These are phyloP conservation scores for Drosophila neotestacea DNA, from an alignment of 2,888 invertebrate genomes.

Conservation along the genomic window DNA sequence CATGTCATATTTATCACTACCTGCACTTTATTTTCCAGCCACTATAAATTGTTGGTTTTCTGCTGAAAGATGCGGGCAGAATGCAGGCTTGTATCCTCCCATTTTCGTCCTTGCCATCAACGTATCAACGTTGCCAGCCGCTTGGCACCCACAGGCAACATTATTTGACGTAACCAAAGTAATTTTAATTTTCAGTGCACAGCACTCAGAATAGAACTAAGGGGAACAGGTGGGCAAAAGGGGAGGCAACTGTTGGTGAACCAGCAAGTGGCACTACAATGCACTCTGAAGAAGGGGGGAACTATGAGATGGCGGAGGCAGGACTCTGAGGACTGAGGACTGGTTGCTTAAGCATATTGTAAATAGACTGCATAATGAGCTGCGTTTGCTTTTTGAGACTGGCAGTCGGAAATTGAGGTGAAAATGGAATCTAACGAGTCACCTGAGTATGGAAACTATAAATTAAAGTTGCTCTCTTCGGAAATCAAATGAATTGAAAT, in stretches of 20 bases:
- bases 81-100: constrained; percentile 1
- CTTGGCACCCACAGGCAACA: constrained; percentile 71
- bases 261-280: constrained; percentile 75
- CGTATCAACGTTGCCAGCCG: constrained; percentile 41
- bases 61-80: constrained; percentile 41
- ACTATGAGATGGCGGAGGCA: neutral
- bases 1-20: constrained; percentile 77
- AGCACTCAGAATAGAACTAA: constrained; percentile 52
- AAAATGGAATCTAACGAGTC: constrained; percentile 37
- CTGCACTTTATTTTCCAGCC: constrained; percentile 67
- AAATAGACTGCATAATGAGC: constrained; percentile 80
- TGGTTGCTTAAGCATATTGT: constrained; percentile 77
- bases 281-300: constrained; percentile 43
- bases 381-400: constrained; percentile 68
- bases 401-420: constrained; percentile 71
- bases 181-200: constrained; percentile 75
- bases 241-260: constrained; percentile 21
- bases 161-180: constrained; percentile 79
- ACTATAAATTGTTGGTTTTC: constrained; percentile 71
- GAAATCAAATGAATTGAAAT: constrained; percentile 26
- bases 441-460: constrained; percentile 3
- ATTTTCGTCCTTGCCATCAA: constrained; percentile 27
- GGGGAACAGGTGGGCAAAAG: constrained; percentile 3
- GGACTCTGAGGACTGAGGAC: constrained; percentile 16
- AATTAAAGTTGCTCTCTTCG: constrained; percentile 16